A percentile compares a stretch with the other conserved stretches of the same genome.
Conservation (phyloP, 2,797 vertebrate genomes). For the Philypnodon macrostomus region DNA sequence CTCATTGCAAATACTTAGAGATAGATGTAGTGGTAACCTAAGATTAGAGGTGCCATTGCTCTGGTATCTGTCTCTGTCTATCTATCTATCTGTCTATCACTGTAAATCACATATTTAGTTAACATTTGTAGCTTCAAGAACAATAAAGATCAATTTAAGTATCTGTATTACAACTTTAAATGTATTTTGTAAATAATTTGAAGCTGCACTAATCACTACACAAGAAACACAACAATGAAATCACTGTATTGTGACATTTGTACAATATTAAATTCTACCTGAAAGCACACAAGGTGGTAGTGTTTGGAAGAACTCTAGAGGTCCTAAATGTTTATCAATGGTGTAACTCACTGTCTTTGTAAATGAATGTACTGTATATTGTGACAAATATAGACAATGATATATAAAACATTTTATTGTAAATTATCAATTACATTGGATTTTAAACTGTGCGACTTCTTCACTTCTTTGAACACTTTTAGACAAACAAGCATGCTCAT, state of each 20-base stretch:
- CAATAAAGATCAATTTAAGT: too few species aligned
- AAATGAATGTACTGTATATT: constrained; percentile 57
- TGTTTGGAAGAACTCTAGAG: constrained; percentile 35
- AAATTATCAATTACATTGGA: constrained; percentile 51
- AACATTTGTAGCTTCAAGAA: constrained; percentile 4
- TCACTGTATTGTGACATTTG: not conserved
- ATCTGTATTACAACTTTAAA: too few species aligned
- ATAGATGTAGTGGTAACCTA: constrained; percentile 1
- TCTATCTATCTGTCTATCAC: constrained; percentile 1
- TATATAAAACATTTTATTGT: constrained; percentile 51
- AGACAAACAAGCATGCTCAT: too few species aligned
- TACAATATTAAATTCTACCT: constrained; percentile 1
- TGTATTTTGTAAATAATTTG: too few species aligned
- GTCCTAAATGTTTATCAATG: constrained; percentile 45
- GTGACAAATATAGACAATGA: constrained; percentile 22
- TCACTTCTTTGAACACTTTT: not conserved
- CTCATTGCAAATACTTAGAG: not conserved
- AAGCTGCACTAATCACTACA: not conserved
- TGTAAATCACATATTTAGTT: constrained; percentile 8
- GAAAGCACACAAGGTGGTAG: constrained; percentile 41
- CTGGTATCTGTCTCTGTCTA: too few species aligned
- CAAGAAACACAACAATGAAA: not conserved
- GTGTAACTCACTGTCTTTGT: constrained; percentile 57
- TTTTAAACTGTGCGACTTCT: constrained; percentile 36
- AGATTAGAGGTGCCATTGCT: constrained; percentile 11